These are phyloP conservation scores for Gila orcuttii DNA, from an alignment of 2,113 vertebrate species.

Conservation along the genomic window DNA sequence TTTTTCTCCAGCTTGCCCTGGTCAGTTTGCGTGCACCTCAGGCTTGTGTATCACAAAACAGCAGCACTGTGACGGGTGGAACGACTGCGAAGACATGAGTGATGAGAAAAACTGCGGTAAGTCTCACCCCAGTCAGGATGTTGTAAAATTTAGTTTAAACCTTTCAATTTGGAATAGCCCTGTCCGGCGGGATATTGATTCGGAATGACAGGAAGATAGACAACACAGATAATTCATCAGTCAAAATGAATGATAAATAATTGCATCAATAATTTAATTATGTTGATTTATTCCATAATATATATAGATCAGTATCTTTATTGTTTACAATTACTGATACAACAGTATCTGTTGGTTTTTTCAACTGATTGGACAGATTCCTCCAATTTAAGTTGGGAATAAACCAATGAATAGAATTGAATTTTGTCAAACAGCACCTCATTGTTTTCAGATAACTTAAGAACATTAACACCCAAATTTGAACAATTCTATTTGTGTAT, in stretches of 20 bases:
- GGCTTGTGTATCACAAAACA: slow-evolving; percentile 71
- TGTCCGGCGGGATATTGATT: neutral
- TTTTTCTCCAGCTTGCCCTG: slow-evolving; percentile 71
- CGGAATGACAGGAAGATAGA: neutral
- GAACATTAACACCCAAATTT: neutral
- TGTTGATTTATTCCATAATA: neutral
- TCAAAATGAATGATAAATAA: neutral
- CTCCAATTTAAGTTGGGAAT: no score
- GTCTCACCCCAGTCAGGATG: slow-evolving; percentile 44
- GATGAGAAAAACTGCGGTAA: slow-evolving; percentile 76
- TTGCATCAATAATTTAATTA: neutral
- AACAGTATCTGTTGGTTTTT: no score
- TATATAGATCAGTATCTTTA: neutral
- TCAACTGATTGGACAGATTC: neutral
- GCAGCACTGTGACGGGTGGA: slow-evolving; percentile 76
- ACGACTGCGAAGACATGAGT: slow-evolving; percentile 79
- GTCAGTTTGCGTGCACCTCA: slow-evolving; percentile 69
- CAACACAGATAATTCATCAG: neutral
- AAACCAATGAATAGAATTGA: no score
- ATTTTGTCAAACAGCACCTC: neutral
- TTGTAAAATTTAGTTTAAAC: neutral
- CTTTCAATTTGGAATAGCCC: neutral
- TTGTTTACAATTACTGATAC: no score
- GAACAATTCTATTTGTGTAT: neutral
- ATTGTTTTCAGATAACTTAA: neutral